Conservation (phyloP, 2,797 vertebrate genomes). For the Gouania willdenowi region DNA sequence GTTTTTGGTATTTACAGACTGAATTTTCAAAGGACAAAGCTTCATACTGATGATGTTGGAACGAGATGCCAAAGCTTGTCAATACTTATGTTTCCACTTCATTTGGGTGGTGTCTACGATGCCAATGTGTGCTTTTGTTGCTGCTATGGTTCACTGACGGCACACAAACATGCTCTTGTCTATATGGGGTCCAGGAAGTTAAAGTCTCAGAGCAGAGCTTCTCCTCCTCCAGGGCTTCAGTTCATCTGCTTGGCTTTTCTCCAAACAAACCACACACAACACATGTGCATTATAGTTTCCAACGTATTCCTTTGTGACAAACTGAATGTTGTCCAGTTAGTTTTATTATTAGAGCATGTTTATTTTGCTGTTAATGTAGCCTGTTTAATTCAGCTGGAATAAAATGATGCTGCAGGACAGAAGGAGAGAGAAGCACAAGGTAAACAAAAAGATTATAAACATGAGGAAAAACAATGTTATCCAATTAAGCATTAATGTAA, state of each 20-base stretch:
- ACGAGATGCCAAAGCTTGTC: no score
- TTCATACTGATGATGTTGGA: slow-evolving; percentile 35
- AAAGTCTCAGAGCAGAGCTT: slow-evolving; percentile 31
- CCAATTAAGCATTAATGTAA: slow-evolving; percentile 24
- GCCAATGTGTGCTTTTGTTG: slow-evolving; percentile 34
- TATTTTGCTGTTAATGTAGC: neutral
- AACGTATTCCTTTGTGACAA: neutral
- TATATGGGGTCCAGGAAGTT: slow-evolving; percentile 32
- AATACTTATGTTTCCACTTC: slow-evolving; percentile 10
- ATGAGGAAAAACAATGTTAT: slow-evolving; percentile 17
- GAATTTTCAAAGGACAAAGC: slow-evolving; percentile 40
- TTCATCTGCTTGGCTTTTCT: slow-evolving; percentile 24
- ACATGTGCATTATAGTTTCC: neutral
- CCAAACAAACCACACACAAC: slow-evolving; percentile 6
- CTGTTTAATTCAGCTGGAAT: neutral
- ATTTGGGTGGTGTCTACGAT: neutral
- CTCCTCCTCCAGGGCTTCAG: slow-evolving; percentile 3
- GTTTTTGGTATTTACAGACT: slow-evolving; percentile 44
- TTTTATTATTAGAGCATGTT: neutral
- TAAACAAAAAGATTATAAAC: slow-evolving; percentile 26
- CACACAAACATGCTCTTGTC: slow-evolving; percentile 48
- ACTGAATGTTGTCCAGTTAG: neutral
- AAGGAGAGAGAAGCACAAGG: neutral
- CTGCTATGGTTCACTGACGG: slow-evolving; percentile 32
- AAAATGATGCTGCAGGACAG: neutral